phyloP scores from a whole-genome alignment of 1,140 invertebrate genomes.

The Sitobion miscanthi region DNA sequence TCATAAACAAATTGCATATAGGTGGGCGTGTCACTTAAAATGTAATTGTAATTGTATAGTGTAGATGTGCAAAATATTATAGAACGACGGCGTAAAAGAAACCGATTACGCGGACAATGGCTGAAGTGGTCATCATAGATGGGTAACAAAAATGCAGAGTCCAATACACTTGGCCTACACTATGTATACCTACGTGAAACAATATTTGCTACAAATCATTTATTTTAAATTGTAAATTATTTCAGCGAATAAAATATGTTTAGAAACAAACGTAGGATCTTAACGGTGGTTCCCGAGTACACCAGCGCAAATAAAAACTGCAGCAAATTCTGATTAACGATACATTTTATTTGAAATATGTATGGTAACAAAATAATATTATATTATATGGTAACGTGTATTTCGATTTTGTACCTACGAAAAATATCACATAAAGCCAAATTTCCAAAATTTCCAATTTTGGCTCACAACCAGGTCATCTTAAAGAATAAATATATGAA shows the following conservation, averaged over 20 bases:
- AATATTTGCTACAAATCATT: not conserved
- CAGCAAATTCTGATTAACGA: not conserved
- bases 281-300: not conserved
- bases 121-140: not conserved
- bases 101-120: not conserved
- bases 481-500: not conserved
- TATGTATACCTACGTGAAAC: not conserved
- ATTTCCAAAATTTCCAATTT: not conserved
- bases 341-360: conserved; percentile 34
- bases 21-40: not conserved
- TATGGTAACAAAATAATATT: conserved; percentile 18
- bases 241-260: not conserved
- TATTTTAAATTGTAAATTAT: not conserved
- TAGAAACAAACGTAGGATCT: not conserved
- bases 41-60: not conserved
- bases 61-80: not conserved
- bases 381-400: conserved; percentile 24
- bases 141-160: not conserved
- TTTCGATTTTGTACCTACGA: not conserved
- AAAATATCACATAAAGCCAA: conserved; percentile 8
- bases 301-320: conserved; percentile 11
- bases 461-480: not conserved
- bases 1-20: not conserved
- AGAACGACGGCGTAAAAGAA: not conserved
- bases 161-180: not conserved